Evolutionary conservation across 2,113 vertebrate genomes (phyloP), one percentile per base, ranked within the genome.

Genomic region (Sceloporus undulatus): DNA sequence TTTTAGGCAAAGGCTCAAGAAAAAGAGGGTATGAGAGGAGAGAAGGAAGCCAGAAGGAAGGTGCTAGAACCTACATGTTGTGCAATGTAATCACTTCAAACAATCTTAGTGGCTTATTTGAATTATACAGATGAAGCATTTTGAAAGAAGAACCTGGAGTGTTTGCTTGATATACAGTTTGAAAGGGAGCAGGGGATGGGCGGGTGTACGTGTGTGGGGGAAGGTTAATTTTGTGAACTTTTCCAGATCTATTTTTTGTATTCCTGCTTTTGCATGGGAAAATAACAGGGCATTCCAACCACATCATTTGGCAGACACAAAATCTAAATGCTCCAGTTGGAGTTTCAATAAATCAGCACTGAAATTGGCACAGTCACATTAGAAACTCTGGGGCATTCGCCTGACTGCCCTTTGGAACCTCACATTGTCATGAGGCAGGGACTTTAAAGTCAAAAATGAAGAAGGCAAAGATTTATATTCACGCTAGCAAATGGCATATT

Each of bases 221-320:
- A 77, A 76, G 29, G n/a, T 56, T 68, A 76, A 76, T 77, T 76
- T 40, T 54, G 21, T 83, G 62, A 83, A 68, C 48, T 83, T 90
- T 92, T 93, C 90, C 89, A 92, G 19, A 1, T 34, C 0, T 38
- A 16, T 77, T 56, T 85, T 52, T 82, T 80, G 76, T 38, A 13
- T 73, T 40, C 54, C 21, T 25, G 87, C 91, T 92, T 90, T 94
- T 73, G 19, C 94, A 91, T 93, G 95, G 95, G 93, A 96, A 95
- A 96, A 96, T 91, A 94, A 93, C 92, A n/a, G 92, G 79, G 90
- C 95, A 91, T 95, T 96, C 95, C 95, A 89, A 90, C 93, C 21
- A 5, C 93, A 94, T 94, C 93, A 27, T 92, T 94, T 95, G 94
- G 94, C 94, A 95, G 93, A 80, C 42, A 90, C 85, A 88, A 90